Conservation (phyloP, 1,140 invertebrate species). For the Thaumetopoea pityocampa region DNA sequence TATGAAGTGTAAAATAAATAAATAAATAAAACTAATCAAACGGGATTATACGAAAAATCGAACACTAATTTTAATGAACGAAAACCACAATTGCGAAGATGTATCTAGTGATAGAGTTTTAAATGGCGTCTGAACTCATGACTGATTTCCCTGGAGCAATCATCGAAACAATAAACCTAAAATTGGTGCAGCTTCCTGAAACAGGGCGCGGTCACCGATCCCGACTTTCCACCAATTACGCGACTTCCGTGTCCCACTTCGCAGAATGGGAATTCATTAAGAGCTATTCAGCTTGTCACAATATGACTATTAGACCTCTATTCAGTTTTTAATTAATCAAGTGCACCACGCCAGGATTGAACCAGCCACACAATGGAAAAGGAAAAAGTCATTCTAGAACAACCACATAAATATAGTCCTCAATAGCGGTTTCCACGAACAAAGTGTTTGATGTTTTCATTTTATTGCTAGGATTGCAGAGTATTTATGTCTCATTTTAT, state of each 20-base stretch:
- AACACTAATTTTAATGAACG: slow-evolving; percentile 19
- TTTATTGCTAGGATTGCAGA: slow-evolving; percentile 39
- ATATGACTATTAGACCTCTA: slow-evolving; percentile 54
- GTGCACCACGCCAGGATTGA: slow-evolving; percentile 16
- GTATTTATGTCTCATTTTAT: slow-evolving; percentile 48
- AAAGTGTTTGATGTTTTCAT: slow-evolving; percentile 49
- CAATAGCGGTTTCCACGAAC: slow-evolving; percentile 39
- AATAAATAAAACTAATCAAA: slow-evolving; percentile 18
- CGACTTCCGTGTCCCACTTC: slow-evolving; percentile 52
- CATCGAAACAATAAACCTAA: slow-evolving; percentile 67
- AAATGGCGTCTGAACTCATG: slow-evolving; percentile 32
- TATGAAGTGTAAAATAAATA: no score
- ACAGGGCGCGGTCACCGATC: slow-evolving; percentile 46
- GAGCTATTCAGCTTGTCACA: slow-evolving; percentile 60
- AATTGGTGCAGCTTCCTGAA: slow-evolving; percentile 45
- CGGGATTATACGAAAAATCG: slow-evolving; percentile 13
- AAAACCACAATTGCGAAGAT: slow-evolving; percentile 31
- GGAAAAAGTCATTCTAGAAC: slow-evolving; percentile 15
- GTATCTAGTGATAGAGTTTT: slow-evolving; percentile 28
- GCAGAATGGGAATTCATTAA: slow-evolving; percentile 64
- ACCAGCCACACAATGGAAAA: slow-evolving; percentile 14
- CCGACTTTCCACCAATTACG: slow-evolving; percentile 53
- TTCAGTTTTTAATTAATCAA: slow-evolving; percentile 51
- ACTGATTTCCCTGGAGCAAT: slow-evolving; percentile 53
- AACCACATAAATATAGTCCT: no score